phyloP scores from a whole-genome alignment of 1,140 invertebrate species.

The Panagrolaimus sp. region DNA sequence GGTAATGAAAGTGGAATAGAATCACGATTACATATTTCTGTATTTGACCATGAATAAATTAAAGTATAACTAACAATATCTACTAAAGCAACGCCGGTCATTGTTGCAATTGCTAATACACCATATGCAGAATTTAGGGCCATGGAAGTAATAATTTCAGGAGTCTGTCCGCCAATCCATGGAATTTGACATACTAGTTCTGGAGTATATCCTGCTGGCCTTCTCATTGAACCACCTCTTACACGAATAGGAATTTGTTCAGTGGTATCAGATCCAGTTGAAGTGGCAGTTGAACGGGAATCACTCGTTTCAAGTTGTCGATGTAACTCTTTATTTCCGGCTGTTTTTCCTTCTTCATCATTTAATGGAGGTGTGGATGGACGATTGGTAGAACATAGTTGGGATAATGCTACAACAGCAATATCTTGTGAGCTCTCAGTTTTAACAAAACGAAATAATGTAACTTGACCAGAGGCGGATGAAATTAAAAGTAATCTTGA shows the following conservation, averaged over 20 bases:
- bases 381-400: constrained; percentile 33
- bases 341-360: constrained; percentile 1
- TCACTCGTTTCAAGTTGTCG: constrained; percentile 9
- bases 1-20: constrained; percentile 33
- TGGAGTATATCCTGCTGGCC: constrained; percentile 75
- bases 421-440: constrained; percentile 77
- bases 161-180: constrained; percentile 69
- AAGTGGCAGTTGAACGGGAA: constrained; percentile 18
- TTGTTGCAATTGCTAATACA: constrained; percentile 61
- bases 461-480: constrained; percentile 80
- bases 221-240: constrained; percentile 70
- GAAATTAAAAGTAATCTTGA: constrained; percentile 80
- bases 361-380: constrained; percentile 20
- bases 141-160: constrained; percentile 77
- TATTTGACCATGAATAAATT: constrained; percentile 52
- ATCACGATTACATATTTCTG: constrained; percentile 44
- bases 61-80: constrained; percentile 47
- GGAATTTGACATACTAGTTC: constrained; percentile 84
- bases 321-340: constrained; percentile 12
- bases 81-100: constrained; percentile 45
- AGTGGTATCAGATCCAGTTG: constrained; percentile 52
- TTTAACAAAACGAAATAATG: constrained; percentile 90
- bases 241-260: constrained; percentile 67
- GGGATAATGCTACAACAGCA: constrained; percentile 62
- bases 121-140: constrained; percentile 90